These are phyloP conservation scores for Notiomystis cincta DNA, from an alignment of 2,113 vertebrate genomes.

Conservation along the genomic window DNA sequence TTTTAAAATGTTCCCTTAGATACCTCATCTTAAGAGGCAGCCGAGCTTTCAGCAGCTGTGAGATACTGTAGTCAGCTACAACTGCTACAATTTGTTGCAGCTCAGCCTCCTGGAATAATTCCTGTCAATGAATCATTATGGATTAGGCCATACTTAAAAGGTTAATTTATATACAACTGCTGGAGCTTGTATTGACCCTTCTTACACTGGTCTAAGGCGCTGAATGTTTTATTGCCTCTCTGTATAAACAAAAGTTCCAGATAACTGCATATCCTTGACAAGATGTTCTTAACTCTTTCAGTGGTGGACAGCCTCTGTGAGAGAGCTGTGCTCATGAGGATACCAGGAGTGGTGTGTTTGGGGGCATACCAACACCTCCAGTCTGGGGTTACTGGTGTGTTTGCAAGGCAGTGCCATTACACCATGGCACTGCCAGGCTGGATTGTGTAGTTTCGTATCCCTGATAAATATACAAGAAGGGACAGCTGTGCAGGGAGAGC, in stretches of 20 bases:
- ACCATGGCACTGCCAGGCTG: not conserved
- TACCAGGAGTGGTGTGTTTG: not conserved
- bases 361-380: not conserved
- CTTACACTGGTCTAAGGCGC: slow-evolving; percentile 44
- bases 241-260: slow-evolving; percentile 66
- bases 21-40: slow-evolving; percentile 51
- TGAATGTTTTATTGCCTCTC: slow-evolving; percentile 63
- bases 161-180: slow-evolving; percentile 68
- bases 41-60: slow-evolving; percentile 31
- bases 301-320: not conserved
- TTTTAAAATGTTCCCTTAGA: slow-evolving; percentile 57
- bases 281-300: slow-evolving; percentile 63
- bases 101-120: slow-evolving; percentile 56
- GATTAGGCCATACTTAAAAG: slow-evolving; percentile 63
- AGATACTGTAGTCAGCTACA: slow-evolving; percentile 22
- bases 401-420: not conserved
- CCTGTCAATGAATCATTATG: slow-evolving; percentile 64
- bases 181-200: slow-evolving; percentile 65
- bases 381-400: not conserved
- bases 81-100: slow-evolving; percentile 51
- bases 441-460: not conserved
- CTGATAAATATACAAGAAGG: not conserved
- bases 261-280: slow-evolving; percentile 46
- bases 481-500: not conserved
- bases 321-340: not conserved